Base-by-base conservation (phyloP, 2,888 invertebrate genomes). In the Physocephala rufipes region DNA sequence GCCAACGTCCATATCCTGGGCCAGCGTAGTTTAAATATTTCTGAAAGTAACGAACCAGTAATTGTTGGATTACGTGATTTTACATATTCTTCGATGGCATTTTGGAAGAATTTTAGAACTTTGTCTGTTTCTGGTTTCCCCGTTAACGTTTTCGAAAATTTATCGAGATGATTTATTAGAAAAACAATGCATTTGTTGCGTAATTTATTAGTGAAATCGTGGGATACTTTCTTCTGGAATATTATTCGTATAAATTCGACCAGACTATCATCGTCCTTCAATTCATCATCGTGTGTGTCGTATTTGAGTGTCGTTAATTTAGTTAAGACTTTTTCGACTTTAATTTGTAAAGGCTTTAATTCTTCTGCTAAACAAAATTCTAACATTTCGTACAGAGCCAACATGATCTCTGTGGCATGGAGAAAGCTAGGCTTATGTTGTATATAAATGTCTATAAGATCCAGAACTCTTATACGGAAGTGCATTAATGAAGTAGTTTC, bases 391-490 rank as follows among this genome's bases (percentile, higher is more conserved):
- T 91, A 90, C 1, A 93, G 84, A 0, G 92, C 90, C 9, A 91
- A 86, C 78, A 93, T 89, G 86, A 93, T 90, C 77, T 91, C 91
- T 58, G 93, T 84, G 71, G 90, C 89, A 30, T 91, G 86, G 51
- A 90, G 88, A 89, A 93, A 89, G 0, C 90, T 88, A 0, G 93
- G 92, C 65, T 89, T 89, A 26, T 90, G 90, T 76, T 92, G 91
- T 49, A 93, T 82, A 81, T 93, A 93, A 76, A 90, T 91, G 78
- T 93, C 92, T 19, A 93, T 87, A 63, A 94, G 86, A 87, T 93
- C 93, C 49, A 93, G 87, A n/a, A 91, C 92, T 74, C 93, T 88
- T 49, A 91, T 89, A 74, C 93, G 88, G 78, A 93, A 93, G 82
- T 93, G 92, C 67, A 91, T 91, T 9, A 92, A 82, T 1, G 90